These are phyloP conservation scores for Eupithecia inturbata DNA, from an alignment of 2,888 invertebrate genomes.

Conservation along the genomic window DNA sequence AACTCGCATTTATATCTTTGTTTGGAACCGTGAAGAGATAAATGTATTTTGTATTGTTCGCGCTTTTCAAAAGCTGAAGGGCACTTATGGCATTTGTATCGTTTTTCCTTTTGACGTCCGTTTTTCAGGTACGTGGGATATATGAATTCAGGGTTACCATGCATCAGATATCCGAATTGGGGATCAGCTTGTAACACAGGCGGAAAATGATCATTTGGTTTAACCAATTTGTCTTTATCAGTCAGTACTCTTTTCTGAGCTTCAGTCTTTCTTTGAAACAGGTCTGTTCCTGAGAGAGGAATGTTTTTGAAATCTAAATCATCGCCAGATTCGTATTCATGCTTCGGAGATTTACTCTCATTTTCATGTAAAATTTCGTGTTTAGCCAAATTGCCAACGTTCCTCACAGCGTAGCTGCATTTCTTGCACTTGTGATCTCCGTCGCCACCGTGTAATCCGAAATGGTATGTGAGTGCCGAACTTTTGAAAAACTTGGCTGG, in stretches of 20 bases:
- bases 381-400: constrained; percentile 86
- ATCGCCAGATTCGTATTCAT: constrained; percentile 80
- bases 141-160: constrained; percentile 90
- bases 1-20: constrained; percentile 92
- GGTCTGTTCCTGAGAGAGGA: constrained; percentile 86
- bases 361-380: constrained; percentile 85
- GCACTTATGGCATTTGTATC: constrained; percentile 93
- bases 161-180: constrained; percentile 87
- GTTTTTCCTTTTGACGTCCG: constrained; percentile 89
- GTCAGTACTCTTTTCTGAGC: constrained; percentile 80
- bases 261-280: constrained; percentile 86
- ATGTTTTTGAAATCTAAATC: constrained; percentile 80
- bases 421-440: constrained; percentile 87
- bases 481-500: constrained; percentile 90
- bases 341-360: constrained; percentile 61
- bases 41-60: constrained; percentile 92
- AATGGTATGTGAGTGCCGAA: constrained; percentile 88
- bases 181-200: constrained; percentile 85
- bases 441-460: constrained; percentile 86
- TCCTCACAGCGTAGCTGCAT: constrained; percentile 89
- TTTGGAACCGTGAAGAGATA: constrained; percentile 92
- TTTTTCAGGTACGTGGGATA: constrained; percentile 90
- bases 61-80: constrained; percentile 94
- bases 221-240: constrained; percentile 80
- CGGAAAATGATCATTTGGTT: constrained; percentile 82